Evolutionary conservation across 2,797 vertebrate genomes (phyloP).

Genomic region (Acipenser ruthenus): DNA sequence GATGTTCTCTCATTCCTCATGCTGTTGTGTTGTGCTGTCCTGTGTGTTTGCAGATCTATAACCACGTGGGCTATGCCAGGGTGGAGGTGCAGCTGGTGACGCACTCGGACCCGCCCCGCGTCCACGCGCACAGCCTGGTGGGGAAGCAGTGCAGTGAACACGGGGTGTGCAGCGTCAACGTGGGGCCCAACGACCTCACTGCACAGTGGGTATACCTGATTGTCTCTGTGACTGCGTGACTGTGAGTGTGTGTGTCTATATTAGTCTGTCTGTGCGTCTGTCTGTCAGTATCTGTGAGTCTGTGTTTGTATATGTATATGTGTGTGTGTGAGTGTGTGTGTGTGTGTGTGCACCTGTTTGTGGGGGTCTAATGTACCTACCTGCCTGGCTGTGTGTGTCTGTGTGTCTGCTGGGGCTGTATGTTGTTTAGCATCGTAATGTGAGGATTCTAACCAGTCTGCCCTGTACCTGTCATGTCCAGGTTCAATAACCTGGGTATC

Average conservation of each 20-base stretch:
- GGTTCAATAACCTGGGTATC: slow-evolving; percentile 93
- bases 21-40: neutral
- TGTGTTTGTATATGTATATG: no score
- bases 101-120: slow-evolving; percentile 76
- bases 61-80: slow-evolving; percentile 80
- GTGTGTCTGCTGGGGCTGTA: no score
- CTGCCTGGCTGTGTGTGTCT: no score
- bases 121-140: slow-evolving; percentile 92
- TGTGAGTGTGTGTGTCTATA: neutral
- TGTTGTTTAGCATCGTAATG: no score
- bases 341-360: neutral
- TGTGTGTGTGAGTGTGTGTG: neutral
- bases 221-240: neutral
- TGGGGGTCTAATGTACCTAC: no score
- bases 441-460: no score
- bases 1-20: neutral
- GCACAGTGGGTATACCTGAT: slow-evolving; percentile 72
- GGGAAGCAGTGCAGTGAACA: slow-evolving; percentile 85
- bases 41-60: slow-evolving; percentile 71
- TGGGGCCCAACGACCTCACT: slow-evolving; percentile 91
- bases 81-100: slow-evolving; percentile 94
- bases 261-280: neutral
- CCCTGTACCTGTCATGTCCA: slow-evolving; percentile 24
- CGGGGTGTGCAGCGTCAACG: slow-evolving; percentile 68
- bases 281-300: no score